phyloP scores from a whole-genome alignment of 2,888 invertebrate species.

The Synanthedon vespiformis region DNA sequence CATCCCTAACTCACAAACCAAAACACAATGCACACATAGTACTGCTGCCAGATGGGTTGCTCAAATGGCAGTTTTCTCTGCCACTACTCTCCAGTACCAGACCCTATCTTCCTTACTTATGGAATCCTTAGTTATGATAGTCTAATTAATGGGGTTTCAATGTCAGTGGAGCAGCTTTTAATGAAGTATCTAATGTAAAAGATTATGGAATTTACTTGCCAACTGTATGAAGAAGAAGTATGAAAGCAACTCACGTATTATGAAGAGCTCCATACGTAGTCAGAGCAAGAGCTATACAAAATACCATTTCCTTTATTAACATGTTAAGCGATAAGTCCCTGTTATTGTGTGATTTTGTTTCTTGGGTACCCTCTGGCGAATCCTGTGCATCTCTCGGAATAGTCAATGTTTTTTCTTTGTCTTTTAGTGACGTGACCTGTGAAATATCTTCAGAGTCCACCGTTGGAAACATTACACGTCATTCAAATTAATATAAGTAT shows the following conservation, averaged over 20 bases:
- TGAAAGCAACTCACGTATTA: conserved; percentile 72
- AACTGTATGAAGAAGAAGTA: neutral
- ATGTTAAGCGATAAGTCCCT: conserved; percentile 62
- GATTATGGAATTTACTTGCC: neutral
- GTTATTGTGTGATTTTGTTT: conserved; percentile 38
- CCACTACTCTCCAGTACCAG: too few species aligned
- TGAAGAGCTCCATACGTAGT: conserved; percentile 79
- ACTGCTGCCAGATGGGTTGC: too few species aligned
- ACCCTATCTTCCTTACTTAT: too few species aligned
- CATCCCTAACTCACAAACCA: too few species aligned
- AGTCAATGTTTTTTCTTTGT: conserved; percentile 22
- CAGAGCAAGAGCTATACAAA: conserved; percentile 74
- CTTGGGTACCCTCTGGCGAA: conserved; percentile 38
- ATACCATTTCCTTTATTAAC: conserved; percentile 74
- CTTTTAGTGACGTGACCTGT: conserved; percentile 56
- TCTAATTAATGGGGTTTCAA: too few species aligned
- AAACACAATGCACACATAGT: too few species aligned
- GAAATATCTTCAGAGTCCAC: conserved; percentile 57
- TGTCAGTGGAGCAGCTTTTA: too few species aligned
- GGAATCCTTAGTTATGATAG: too few species aligned
- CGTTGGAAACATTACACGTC: conserved; percentile 71
- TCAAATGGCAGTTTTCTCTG: too few species aligned
- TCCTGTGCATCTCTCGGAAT: conserved; percentile 53
- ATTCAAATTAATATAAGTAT: conserved; percentile 43
- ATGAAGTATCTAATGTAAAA: neutral